These are phyloP conservation scores for Brachionus calyciflorus DNA, from an alignment of 1,140 invertebrate genomes.

Conservation along the genomic window DNA sequence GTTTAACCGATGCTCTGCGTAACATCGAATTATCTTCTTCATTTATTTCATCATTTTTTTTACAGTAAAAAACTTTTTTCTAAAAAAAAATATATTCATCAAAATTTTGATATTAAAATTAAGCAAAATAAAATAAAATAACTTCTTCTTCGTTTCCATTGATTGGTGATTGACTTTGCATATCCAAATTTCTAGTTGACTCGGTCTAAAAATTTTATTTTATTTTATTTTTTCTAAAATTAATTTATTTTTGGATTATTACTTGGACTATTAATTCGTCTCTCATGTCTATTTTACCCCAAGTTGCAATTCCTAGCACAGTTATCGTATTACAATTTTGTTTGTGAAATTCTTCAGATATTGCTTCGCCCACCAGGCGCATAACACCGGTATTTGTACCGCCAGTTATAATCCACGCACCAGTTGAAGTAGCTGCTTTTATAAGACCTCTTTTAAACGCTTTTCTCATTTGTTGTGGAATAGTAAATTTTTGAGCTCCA, in stretches of 20 bases:
- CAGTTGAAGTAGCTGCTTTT: slow-evolving; percentile 93
- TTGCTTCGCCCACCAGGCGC: slow-evolving; percentile 66
- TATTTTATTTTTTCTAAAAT: neutral
- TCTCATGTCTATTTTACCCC: slow-evolving; percentile 32
- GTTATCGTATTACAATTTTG: slow-evolving; percentile 68
- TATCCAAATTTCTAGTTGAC: neutral
- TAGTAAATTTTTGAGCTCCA: slow-evolving; percentile 79
- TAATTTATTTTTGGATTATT: neutral
- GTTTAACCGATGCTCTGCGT: neutral
- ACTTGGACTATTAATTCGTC: slow-evolving; percentile 21
- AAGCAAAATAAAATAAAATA: neutral
- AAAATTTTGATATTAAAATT: neutral
- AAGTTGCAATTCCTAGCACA: slow-evolving; percentile 49
- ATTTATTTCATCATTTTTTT: neutral
- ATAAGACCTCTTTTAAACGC: slow-evolving; percentile 88
- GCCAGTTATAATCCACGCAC: slow-evolving; percentile 92
- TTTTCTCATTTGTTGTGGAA: slow-evolving; percentile 88
- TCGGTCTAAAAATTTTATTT: neutral
- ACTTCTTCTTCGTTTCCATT: neutral
- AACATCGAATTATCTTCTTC: neutral
- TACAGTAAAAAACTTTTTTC: slow-evolving; percentile 18
- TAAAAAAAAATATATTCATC: neutral
- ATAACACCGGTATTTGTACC: slow-evolving; percentile 86
- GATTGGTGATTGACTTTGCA: neutral
- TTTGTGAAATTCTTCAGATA: slow-evolving; percentile 67